A percentile compares a stretch with the other conserved stretches of the same genome.
Evolutionary conservation across 2,113 vertebrate species (phyloP).

Genomic region (Alaudala cheleensis): DNA sequence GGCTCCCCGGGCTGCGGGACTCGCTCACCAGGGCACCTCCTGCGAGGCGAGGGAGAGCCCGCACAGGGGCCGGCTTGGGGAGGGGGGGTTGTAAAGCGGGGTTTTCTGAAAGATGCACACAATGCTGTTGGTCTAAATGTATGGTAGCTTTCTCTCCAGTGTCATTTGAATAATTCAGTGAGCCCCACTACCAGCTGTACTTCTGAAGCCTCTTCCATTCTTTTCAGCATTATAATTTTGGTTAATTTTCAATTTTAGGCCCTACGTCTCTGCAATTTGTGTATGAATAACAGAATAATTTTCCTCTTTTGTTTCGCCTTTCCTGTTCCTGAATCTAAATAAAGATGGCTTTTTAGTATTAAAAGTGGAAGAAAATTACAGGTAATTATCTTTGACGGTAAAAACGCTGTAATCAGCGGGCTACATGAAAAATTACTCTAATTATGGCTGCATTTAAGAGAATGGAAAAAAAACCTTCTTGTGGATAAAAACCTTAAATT

Average conservation of each 20-base stretch:
- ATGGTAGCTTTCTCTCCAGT: constrained; percentile 76
- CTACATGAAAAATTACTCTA: constrained; percentile 99
- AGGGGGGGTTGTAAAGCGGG: background rate
- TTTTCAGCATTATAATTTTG: constrained; percentile 97
- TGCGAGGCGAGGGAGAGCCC: background rate
- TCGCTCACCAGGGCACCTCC: background rate
- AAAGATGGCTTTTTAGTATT: constrained; percentile 99
- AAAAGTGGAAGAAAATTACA: constrained; percentile 99
- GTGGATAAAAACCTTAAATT: constrained; percentile 99
- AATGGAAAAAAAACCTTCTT: constrained; percentile 98
- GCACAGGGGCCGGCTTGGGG: background rate
- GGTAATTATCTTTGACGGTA: constrained; percentile 99
- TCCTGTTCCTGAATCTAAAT: constrained; percentile 99
- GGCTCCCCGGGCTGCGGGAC: background rate
- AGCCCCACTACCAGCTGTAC: constrained; percentile 93
- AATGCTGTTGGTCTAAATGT: constrained; percentile 71
- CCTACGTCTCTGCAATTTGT: constrained; percentile 99
- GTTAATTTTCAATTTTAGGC: constrained; percentile 97
- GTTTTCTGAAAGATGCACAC: background rate
- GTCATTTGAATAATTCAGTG: constrained; percentile 83
- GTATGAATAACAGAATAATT: constrained; percentile 99
- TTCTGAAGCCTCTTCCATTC: constrained; percentile 84
- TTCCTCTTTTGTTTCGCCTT: constrained; percentile 99
- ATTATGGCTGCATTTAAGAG: constrained; percentile 99
- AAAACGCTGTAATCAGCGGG: constrained; percentile 99